These are phyloP conservation scores for Conus betulinus DNA, from an alignment of 1,140 invertebrate genomes.

Conservation along the genomic window DNA sequence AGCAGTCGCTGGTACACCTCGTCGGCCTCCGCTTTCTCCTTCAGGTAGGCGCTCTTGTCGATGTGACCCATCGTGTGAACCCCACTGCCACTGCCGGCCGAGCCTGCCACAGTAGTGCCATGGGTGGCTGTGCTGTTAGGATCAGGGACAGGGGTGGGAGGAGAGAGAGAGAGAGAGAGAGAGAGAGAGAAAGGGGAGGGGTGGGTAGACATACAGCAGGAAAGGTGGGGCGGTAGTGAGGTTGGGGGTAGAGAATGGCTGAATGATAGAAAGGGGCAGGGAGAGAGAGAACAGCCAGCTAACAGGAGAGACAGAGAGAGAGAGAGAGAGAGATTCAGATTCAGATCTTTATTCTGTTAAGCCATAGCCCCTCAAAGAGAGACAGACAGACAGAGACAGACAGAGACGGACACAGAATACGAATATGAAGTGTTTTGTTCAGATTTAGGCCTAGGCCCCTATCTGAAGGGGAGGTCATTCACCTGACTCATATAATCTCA, in stretches of 20 bases:
- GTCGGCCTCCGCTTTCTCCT: slow-evolving; percentile 44
- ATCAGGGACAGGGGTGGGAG: too few relatives aligned
- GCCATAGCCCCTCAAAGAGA: too few relatives aligned
- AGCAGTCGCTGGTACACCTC: slow-evolving; percentile 62
- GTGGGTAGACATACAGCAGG: background rate
- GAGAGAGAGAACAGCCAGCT: background rate
- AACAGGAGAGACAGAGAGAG: background rate
- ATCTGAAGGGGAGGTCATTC: too few relatives aligned
- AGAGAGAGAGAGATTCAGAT: background rate
- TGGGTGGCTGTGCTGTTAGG: too few relatives aligned
- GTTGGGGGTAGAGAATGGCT: background rate
- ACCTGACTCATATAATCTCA: too few relatives aligned
- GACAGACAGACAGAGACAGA: background rate
- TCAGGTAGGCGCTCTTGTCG: slow-evolving; percentile 37
- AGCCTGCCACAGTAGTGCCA: background rate
- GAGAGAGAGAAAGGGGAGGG: background rate
- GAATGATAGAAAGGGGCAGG: too few relatives aligned
- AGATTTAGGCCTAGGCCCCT: too few relatives aligned
- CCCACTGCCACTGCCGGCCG: background rate
- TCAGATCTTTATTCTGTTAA: too few relatives aligned
- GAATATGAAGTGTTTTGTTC: too few relatives aligned
- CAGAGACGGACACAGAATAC: background rate
- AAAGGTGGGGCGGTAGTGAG: background rate
- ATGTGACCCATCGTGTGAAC: slow-evolving; percentile 32
- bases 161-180: background rate